Evolutionary conservation across 2,888 invertebrate genomes (phyloP).

Genomic region (Lasioglossum villosulum): DNA sequence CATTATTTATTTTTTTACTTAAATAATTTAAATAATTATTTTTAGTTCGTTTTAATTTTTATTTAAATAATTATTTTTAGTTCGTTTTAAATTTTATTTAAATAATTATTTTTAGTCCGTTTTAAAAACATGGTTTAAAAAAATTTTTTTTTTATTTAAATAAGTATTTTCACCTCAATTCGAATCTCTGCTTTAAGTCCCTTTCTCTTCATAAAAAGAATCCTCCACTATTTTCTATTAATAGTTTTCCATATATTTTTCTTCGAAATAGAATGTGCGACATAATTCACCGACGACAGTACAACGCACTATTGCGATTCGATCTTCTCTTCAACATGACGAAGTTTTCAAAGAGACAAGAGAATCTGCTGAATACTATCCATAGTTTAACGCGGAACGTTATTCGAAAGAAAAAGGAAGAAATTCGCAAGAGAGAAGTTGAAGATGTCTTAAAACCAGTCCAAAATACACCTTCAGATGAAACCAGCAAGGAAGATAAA

Average conservation of each 20-base stretch:
- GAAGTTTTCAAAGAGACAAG: conserved; percentile 84
- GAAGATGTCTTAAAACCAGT: background rate
- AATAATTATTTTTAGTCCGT: no score
- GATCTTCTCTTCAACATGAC: conserved; percentile 85
- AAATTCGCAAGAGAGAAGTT: conserved; percentile 59
- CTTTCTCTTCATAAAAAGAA: no score
- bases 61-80: no score
- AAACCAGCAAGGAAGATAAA: background rate
- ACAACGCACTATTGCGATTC: conserved; percentile 84
- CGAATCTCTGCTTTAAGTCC: no score
- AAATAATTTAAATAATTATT: no score
- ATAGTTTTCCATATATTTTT: background rate
- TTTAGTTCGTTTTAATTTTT: no score
- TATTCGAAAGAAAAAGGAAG: conserved; percentile 74
- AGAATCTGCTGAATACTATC: conserved; percentile 84
- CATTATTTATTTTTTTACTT: no score
- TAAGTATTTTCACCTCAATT: no score
- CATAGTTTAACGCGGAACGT: conserved; percentile 85
- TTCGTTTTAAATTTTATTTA: no score
- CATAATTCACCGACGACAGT: conserved; percentile 85
- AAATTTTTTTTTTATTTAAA: no score
- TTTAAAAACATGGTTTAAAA: no score
- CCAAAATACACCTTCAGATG: background rate
- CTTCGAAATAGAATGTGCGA: conserved; percentile 85
- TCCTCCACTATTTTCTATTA: background rate